A percentile compares a stretch with the other conserved stretches of the same genome.
phyloP scores from a whole-genome alignment of 2,113 vertebrate genomes.

The Nothocercus julius region DNA sequence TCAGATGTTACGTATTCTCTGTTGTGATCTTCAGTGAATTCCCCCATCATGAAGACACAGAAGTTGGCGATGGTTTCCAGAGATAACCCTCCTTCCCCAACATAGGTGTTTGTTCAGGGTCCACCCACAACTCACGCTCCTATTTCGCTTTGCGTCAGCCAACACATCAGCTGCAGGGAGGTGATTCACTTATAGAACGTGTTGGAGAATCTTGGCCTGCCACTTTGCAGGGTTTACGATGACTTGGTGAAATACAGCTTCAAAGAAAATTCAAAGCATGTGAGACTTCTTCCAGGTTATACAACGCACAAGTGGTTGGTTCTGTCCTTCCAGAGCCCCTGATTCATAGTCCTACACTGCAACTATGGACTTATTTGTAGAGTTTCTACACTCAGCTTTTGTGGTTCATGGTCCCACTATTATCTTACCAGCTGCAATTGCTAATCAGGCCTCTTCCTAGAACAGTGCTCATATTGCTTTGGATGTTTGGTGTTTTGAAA shows the following conservation, averaged over 20 bases:
- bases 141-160: not conserved
- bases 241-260: not conserved
- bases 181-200: not conserved
- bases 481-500: not conserved
- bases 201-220: not conserved
- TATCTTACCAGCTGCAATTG: not conserved
- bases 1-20: not conserved
- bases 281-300: not conserved
- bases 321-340: not conserved
- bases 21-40: not conserved
- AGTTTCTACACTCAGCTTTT: not conserved
- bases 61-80: not conserved
- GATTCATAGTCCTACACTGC: not conserved
- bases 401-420: not conserved
- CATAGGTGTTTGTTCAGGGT: not conserved
- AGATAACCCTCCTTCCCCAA: not conserved
- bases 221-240: not conserved
- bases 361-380: not conserved
- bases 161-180: not conserved
- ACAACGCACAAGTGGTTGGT: not conserved
- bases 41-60: not conserved
- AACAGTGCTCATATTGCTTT: not conserved
- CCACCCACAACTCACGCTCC: rapidly evolving
- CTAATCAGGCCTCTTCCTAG: not conserved
- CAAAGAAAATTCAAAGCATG: not conserved